Conservation (phyloP, 2,113 vertebrate species). For the Bungarus multicinctus region DNA sequence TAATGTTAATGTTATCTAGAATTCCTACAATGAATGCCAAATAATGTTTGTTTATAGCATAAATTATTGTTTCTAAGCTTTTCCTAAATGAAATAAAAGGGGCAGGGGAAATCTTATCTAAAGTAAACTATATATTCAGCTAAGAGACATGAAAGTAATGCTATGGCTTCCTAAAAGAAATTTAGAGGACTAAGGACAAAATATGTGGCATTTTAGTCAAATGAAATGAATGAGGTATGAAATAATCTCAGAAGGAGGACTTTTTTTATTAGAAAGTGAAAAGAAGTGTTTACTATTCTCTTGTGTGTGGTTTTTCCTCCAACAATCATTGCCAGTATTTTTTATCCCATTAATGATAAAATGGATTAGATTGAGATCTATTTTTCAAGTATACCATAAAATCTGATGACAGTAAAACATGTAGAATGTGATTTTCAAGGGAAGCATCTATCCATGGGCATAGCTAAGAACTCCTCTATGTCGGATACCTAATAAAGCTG, state of each 20-base stretch:
- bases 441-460: not conserved
- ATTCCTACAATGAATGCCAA: not conserved
- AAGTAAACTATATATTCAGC: not conserved
- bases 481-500: not conserved
- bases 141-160: not conserved
- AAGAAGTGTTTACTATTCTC: not conserved
- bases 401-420: not conserved
- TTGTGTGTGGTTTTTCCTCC: not conserved
- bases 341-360: not conserved
- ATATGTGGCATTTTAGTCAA: not conserved
- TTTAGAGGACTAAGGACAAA: not conserved
- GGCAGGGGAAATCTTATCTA: not conserved
- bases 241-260: not conserved
- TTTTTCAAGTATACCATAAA: not conserved
- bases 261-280: not conserved
- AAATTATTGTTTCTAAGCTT: conserved; percentile 13
- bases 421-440: not conserved
- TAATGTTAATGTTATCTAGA: not conserved
- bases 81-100: not conserved
- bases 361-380: not conserved
- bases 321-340: not conserved
- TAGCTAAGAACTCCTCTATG: not conserved
- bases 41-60: not conserved
- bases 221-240: not conserved
- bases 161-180: not conserved